Conservation (phyloP, 2,797 vertebrate genomes). For the Lacerta bilineata region DNA sequence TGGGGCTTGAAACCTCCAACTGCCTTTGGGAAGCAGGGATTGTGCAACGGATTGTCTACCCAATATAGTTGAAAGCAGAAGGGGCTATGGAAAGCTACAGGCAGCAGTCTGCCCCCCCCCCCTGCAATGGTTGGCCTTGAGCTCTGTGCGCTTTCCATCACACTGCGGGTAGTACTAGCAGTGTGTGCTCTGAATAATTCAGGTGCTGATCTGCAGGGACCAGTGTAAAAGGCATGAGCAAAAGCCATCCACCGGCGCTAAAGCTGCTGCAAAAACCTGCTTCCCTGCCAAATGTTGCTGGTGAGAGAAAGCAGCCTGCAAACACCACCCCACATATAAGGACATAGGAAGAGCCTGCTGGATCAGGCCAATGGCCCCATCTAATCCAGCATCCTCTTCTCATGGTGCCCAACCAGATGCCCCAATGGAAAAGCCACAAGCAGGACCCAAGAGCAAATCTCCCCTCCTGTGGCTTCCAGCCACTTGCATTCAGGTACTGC, state of each 20-base stretch:
- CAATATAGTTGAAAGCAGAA: neutral
- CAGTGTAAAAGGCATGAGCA: neutral
- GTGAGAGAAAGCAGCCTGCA: neutral
- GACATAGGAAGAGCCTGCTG: no score
- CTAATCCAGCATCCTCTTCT: no score
- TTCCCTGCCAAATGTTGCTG: neutral
- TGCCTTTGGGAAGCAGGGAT: neutral
- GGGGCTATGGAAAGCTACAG: neutral
- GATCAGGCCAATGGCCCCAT: no score
- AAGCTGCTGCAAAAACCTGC: neutral
- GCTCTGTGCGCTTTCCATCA: neutral
- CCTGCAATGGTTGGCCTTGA: no score
- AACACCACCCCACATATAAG: no score
- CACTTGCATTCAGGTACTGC: no score
- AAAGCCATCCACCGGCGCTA: neutral
- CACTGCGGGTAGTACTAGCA: neutral
- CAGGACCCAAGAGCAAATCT: no score
- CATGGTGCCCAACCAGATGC: no score
- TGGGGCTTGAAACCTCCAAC: neutral
- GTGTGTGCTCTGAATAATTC: neutral
- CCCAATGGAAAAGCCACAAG: no score
- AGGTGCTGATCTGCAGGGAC: neutral
- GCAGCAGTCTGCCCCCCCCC: fast-evolving
- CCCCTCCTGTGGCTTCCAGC: no score
- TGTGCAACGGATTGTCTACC: neutral